Percentiles rank a stretch among this genome's conserved stretches.
phyloP scores from a whole-genome alignment of 2,888 invertebrate species.

The Palloptera scutellata region DNA sequence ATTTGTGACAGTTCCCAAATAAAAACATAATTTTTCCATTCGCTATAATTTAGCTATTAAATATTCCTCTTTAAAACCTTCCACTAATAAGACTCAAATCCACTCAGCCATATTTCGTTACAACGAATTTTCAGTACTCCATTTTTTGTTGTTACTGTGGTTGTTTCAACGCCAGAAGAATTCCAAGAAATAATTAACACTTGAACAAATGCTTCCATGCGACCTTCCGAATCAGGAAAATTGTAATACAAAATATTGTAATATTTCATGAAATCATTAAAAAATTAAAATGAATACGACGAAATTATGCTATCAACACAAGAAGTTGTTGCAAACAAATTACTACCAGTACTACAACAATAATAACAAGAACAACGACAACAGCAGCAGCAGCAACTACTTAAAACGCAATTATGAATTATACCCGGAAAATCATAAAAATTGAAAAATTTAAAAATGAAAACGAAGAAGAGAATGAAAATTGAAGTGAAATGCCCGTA shows the following conservation, averaged over 20 bases:
- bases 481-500: conserved; percentile 41
- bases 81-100: too few species aligned
- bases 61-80: too few species aligned
- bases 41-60: too few species aligned
- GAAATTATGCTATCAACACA: conserved; percentile 22
- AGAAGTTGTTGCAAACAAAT: conserved; percentile 15
- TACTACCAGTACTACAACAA: conserved; percentile 19
- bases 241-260: too few species aligned
- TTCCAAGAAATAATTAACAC: conserved; percentile 31
- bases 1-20: too few species aligned
- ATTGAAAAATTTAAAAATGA: conserved; percentile 27
- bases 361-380: conserved; percentile 3
- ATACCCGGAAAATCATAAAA: conserved; percentile 49
- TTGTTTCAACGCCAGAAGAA: background rate
- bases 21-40: too few species aligned
- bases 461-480: conserved; percentile 1
- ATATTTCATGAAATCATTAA: too few species aligned
- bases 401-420: conserved; percentile 55
- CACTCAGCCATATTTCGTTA: too few species aligned
- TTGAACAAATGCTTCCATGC: conserved; percentile 4
- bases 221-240: background rate
- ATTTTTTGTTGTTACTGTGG: too few species aligned
- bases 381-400: conserved; percentile 38
- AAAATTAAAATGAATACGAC: background rate
- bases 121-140: too few species aligned